Conservation (phyloP, 2,888 invertebrate genomes). For the Osmoderma eremita region DNA sequence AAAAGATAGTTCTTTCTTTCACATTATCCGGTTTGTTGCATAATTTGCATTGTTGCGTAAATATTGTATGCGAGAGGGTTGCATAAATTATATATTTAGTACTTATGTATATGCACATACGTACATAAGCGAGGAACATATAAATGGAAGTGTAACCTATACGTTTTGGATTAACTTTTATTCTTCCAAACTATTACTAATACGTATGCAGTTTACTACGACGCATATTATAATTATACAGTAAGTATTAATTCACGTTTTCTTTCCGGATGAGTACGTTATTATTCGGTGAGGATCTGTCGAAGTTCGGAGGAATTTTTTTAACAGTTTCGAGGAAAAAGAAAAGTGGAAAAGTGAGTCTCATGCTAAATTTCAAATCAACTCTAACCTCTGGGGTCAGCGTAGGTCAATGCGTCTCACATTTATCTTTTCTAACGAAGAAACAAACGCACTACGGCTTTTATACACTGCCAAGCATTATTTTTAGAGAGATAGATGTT, state of each 20-base stretch:
- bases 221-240: too few relatives aligned
- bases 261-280: too few relatives aligned
- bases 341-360: conserved; percentile 15
- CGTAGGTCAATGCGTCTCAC: conserved; percentile 36
- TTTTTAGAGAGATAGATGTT: conserved; percentile 9
- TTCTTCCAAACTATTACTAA: too few relatives aligned
- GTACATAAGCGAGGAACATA: too few relatives aligned
- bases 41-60: neutral
- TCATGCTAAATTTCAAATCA: conserved; percentile 29
- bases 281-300: too few relatives aligned
- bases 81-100: too few relatives aligned
- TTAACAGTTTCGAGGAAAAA: conserved; percentile 6
- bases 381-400: conserved; percentile 38
- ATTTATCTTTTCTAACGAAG: conserved; percentile 19
- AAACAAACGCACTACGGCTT: conserved; percentile 8
- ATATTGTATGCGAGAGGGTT: too few relatives aligned
- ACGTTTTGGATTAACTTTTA: too few relatives aligned
- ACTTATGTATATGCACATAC: too few relatives aligned
- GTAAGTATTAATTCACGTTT: too few relatives aligned
- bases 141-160: too few relatives aligned
- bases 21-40: neutral
- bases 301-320: neutral
- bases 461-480: conserved; percentile 7
- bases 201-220: too few relatives aligned
- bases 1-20: conserved; percentile 2